phyloP scores from a whole-genome alignment of 2,888 invertebrate species.

The Leucophenga montana region DNA sequence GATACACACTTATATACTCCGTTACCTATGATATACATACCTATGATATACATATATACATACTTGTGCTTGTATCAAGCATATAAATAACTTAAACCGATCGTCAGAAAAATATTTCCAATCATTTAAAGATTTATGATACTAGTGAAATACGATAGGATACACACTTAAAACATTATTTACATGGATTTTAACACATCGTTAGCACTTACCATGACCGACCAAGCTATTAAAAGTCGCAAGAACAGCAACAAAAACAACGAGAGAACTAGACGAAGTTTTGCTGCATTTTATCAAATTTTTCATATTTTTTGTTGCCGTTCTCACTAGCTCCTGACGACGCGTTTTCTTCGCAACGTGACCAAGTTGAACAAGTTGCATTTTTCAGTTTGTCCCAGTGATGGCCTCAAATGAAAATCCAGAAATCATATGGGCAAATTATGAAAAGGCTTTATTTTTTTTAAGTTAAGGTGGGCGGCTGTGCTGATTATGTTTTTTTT shows the following conservation, averaged over 20 bases:
- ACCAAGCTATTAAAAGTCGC: constrained; percentile 59
- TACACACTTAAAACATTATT: no score
- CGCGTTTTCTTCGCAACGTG: constrained; percentile 56
- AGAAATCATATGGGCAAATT: not conserved
- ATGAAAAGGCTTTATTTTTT: not conserved
- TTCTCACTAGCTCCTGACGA: constrained; percentile 59
- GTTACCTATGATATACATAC: no score
- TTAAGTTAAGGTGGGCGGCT: not conserved
- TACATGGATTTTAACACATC: no score
- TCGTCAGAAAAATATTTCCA: no score
- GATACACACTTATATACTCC: no score
- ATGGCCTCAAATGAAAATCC: not conserved
- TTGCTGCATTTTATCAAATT: not conserved
- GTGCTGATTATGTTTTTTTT: not conserved
- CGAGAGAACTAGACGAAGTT: not conserved
- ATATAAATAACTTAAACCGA: no score
- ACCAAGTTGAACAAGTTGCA: constrained; percentile 30
- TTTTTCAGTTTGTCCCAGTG: constrained; percentile 4
- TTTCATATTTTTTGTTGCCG: constrained; percentile 37
- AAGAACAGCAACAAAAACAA: constrained; percentile 45
- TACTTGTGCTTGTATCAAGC: no score
- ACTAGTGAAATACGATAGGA: no score
- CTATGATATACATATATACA: no score
- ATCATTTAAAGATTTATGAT: no score
- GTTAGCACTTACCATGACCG: constrained; percentile 63